phyloP scores from a whole-genome alignment of 2,888 invertebrate genomes.

The Cephus spinipes region DNA sequence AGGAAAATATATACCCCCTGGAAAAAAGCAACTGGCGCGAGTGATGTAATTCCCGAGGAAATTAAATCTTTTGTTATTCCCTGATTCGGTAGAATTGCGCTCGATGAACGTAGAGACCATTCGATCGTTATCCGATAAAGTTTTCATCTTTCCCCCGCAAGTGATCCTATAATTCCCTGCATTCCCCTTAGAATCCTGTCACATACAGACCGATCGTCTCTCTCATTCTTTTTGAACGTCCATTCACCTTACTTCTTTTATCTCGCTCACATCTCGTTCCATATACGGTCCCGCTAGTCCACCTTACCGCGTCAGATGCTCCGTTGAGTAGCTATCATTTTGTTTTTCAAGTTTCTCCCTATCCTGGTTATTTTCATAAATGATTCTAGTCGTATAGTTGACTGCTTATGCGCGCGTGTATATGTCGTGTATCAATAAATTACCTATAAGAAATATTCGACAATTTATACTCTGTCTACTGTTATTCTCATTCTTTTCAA shows the following conservation, averaged over 20 bases:
- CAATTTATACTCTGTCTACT: slow-evolving; percentile 1
- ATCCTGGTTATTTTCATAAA: background rate
- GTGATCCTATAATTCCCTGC: background rate
- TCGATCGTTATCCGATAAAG: slow-evolving; percentile 1
- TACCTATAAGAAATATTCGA: slow-evolving; percentile 12
- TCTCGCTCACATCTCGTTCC: background rate
- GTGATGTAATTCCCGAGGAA: background rate
- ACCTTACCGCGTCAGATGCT: slow-evolving; percentile 48
- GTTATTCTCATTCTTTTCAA: background rate
- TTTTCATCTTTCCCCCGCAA: background rate
- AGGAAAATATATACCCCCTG: background rate
- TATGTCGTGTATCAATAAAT: slow-evolving; percentile 11
- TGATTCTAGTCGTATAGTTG: background rate
- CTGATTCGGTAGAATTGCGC: slow-evolving; percentile 2
- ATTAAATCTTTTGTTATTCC: background rate
- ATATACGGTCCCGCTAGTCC: slow-evolving; percentile 39
- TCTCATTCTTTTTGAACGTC: background rate
- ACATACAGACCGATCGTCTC: background rate
- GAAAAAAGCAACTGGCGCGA: background rate
- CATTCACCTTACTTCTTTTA: background rate
- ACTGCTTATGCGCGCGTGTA: slow-evolving; percentile 1
- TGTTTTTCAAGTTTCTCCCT: background rate
- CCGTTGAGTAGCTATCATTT: background rate
- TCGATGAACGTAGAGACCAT: slow-evolving; percentile 18
- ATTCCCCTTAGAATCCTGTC: background rate